A percentile compares a stretch with the other conserved stretches of the same genome.
Conservation (phyloP, 2,797 vertebrate genomes). For the Luscinia luscinia region DNA sequence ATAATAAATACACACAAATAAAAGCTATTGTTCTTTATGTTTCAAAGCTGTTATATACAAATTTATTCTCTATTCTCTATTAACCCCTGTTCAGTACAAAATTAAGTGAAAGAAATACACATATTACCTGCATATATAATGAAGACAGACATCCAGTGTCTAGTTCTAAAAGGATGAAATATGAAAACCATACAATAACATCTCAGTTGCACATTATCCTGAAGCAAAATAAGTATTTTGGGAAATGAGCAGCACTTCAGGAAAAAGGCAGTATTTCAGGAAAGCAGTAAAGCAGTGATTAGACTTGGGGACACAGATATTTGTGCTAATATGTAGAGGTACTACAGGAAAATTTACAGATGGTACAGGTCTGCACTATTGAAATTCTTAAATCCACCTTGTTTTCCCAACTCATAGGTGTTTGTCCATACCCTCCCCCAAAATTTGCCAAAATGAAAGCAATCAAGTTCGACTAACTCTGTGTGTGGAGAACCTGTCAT, state of each 20-base stretch:
- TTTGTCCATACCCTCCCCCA: neutral
- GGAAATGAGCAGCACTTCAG: neutral
- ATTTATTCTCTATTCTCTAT: neutral
- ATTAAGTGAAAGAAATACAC: neutral
- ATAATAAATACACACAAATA: neutral
- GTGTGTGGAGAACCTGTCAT: accelerated
- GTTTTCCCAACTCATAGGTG: neutral
- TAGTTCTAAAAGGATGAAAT: neutral
- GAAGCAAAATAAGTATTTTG: neutral
- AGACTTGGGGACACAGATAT: neutral
- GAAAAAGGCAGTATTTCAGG: neutral
- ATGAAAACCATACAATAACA: neutral
- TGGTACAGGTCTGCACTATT: neutral
- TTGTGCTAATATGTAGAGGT: neutral
- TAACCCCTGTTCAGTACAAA: neutral
- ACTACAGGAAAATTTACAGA: neutral
- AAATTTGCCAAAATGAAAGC: neutral
- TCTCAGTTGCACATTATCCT: neutral
- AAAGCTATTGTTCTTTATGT: neutral
- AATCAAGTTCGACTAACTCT: neutral
- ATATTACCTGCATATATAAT: neutral
- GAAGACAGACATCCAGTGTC: neutral
- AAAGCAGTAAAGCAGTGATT: neutral
- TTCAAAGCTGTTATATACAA: neutral
- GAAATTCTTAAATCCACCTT: neutral